Percentiles rank a stretch among this genome's conserved stretches.
These are phyloP conservation scores for Tinea trinotella DNA, from an alignment of 2,888 invertebrate species.

Conservation along the genomic window DNA sequence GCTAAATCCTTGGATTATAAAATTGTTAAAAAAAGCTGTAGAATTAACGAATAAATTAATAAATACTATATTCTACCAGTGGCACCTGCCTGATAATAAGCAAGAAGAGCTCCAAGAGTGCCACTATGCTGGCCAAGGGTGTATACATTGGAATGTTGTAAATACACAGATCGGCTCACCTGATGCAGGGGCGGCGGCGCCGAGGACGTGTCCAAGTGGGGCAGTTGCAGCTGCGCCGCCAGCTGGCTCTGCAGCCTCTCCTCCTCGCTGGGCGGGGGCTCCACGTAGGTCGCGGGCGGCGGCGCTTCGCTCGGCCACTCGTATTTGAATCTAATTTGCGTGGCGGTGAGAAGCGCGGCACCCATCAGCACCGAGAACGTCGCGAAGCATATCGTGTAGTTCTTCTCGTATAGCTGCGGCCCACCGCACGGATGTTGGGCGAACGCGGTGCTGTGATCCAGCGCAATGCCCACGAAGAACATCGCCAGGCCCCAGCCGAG, in stretches of 20 bases:
- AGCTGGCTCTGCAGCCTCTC: conserved; percentile 88
- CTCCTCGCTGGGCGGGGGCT: conserved; percentile 74
- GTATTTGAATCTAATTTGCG: conserved; percentile 83
- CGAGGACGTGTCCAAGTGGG: conserved; percentile 80
- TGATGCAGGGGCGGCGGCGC: conserved; percentile 43
- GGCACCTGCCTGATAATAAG: no score
- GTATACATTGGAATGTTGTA: no score
- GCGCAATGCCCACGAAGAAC: conserved; percentile 97
- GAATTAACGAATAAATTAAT: no score
- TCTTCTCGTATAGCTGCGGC: conserved; percentile 92
- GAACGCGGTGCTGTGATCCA: conserved; percentile 97
- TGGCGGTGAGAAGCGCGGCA: conserved; percentile 92
- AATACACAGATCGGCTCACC: no score
- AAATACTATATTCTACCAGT: no score
- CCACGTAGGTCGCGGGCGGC: conserved; percentile 77
- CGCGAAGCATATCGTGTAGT: conserved; percentile 98
- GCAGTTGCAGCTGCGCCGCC: conserved; percentile 86
- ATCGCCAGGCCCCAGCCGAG: conserved; percentile 98
- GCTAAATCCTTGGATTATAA: no score
- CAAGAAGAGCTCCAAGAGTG: background rate
- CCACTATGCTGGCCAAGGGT: no score
- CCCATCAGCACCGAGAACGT: conserved; percentile 98
- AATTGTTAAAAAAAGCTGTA: no score
- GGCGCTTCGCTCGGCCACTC: conserved; percentile 75
- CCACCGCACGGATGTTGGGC: conserved; percentile 92